Base-by-base conservation (phyloP, 2,888 invertebrate species). In the Digitonthophagus gazella region DNA sequence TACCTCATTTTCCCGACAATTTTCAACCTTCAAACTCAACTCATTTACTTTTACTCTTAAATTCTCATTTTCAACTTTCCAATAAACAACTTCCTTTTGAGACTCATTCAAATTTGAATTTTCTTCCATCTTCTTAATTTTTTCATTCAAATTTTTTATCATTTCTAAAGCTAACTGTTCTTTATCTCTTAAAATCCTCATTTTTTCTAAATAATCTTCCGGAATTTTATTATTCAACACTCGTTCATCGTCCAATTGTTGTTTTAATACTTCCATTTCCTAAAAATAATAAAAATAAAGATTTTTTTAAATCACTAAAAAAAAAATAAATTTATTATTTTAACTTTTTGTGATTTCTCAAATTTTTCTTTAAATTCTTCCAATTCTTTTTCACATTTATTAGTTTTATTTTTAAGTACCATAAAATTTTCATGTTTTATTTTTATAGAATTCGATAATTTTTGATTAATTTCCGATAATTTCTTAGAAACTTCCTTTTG, bases 21-120 rank as follows among this genome's bases (percentile, higher is more conserved):
- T 22, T 63, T 67, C 63, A 15, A 72, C 20, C 54, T 72, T 70
- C 16, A 69, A 55, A 8, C 20, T 2, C 2, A 68, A 55, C 16
- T 70, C 71, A 6, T 72, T 71, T 16, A 70, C 69, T 69, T 74
- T 73, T 3, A 15, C 55, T 65, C 72, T 71, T 19, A 72, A 16
- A 11, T 65, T 68, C 14, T 69, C 67, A 5, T 68, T 64, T 18
- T 72, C 72, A 8, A 63, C 64, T 4, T 16, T 55, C 16, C 72
- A 14, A 6, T 64, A 67, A 5, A 71, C 66, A 1, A 74, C 54
- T 63, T 73, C 72, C 1, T 64, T 55, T 8, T 73, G 71, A 1
- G 67, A 20, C n/a, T 65, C 55, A 55, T 69, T 70, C n/a, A n/a
- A n/a, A 14, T 63, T 63, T 18, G 68, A 56, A 44, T 69, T 67